phyloP scores from a whole-genome alignment of 2,888 invertebrate genomes.

The Nebria salina region DNA sequence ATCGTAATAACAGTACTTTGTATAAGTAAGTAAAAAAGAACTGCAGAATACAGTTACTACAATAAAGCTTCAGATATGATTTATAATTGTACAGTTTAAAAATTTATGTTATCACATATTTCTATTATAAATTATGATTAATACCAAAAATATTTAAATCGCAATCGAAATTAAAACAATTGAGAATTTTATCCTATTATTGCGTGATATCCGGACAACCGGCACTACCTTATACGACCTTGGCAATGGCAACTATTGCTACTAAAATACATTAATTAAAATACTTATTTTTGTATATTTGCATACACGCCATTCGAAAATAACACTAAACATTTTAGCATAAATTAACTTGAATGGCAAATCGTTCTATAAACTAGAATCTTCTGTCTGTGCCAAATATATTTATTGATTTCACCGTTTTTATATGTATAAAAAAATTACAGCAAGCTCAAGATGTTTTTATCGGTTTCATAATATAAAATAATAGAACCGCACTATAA shows the following conservation, averaged over 20 bases:
- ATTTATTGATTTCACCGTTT: background rate
- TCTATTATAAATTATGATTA: background rate
- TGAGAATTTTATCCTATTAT: background rate
- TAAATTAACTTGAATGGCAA: background rate
- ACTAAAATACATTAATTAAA: constrained; percentile 1
- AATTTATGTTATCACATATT: too few species aligned
- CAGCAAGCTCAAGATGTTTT: background rate
- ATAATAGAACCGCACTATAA: background rate
- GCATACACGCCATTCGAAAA: background rate
- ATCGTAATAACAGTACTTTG: too few species aligned
- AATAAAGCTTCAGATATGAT: too few species aligned
- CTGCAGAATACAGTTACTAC: too few species aligned
- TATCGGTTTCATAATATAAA: background rate
- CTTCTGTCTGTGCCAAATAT: background rate
- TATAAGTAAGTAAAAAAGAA: too few species aligned
- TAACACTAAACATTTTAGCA: background rate
- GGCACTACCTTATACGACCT: background rate
- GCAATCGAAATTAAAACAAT: background rate
- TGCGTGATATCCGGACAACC: background rate
- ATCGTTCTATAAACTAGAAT: background rate
- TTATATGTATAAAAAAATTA: background rate
- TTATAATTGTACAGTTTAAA: too few species aligned
- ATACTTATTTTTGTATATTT: background rate
- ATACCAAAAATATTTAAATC: background rate
- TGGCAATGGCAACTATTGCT: background rate